Evolutionary conservation across 2,113 vertebrate genomes (phyloP).

Genomic region (Ictidomys tridecemlineatus): DNA sequence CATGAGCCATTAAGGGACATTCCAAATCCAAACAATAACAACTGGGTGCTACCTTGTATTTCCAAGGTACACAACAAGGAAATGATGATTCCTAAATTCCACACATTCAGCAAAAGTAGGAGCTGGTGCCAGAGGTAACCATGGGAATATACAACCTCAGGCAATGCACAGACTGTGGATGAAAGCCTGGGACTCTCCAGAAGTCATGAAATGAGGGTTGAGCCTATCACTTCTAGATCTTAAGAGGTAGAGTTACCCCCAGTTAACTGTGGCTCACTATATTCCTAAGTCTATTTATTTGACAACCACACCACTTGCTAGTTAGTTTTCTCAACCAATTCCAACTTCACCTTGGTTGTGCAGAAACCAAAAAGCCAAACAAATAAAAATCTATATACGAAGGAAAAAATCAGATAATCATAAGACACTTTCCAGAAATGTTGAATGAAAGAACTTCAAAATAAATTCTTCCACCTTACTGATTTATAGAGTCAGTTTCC

Average conservation of each 20-base stretch:
- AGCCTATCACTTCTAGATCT: not conserved
- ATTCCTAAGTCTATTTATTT: conserved; percentile 21
- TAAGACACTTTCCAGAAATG: not conserved
- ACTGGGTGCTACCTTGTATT: not conserved
- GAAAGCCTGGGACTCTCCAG: not conserved
- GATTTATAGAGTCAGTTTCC: not conserved
- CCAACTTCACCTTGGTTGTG: conserved; percentile 5
- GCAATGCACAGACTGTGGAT: not conserved
- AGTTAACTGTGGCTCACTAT: not conserved
- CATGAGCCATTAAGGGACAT: not conserved
- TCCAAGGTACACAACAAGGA: not conserved
- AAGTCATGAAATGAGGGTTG: not conserved
- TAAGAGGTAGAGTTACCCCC: not conserved
- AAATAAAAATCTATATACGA: not conserved
- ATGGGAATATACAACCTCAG: not conserved
- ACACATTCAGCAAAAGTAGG: not conserved
- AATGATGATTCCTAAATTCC: not conserved
- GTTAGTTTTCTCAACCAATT: conserved; percentile 55
- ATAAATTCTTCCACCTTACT: not conserved
- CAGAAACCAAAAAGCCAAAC: not conserved
- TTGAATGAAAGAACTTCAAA: conserved; percentile 34
- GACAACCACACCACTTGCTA: not conserved
- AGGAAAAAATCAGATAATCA: not conserved
- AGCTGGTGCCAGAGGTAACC: not conserved
- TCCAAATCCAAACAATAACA: not conserved